phyloP scores from a whole-genome alignment of 2,113 vertebrate genomes.

The Nannospalax galili region DNA sequence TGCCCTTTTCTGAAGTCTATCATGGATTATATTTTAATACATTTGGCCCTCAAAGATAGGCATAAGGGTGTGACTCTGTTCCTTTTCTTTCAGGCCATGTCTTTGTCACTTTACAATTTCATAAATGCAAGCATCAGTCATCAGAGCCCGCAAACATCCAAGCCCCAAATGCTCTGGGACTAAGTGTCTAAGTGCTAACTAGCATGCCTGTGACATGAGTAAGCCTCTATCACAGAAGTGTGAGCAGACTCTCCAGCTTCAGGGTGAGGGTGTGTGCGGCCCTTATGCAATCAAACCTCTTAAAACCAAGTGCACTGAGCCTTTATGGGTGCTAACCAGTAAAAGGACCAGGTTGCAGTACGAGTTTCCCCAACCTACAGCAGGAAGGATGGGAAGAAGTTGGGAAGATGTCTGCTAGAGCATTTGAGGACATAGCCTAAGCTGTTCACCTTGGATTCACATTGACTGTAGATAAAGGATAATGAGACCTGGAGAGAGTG shows the following conservation, averaged over 20 bases:
- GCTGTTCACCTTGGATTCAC: too few relatives aligned
- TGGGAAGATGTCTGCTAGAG: background rate
- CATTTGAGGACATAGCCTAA: background rate
- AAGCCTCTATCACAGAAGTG: background rate
- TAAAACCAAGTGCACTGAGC: background rate
- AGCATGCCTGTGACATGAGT: background rate
- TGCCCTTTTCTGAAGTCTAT: background rate
- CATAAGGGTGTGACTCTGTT: background rate
- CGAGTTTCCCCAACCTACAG: background rate
- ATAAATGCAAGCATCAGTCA: background rate
- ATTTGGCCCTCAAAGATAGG: background rate
- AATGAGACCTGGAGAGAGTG: background rate
- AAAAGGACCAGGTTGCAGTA: background rate
- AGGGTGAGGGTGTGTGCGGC: accelerated
- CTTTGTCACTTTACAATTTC: background rate
- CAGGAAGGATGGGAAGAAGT: background rate
- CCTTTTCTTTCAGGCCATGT: background rate
- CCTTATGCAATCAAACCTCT: background rate
- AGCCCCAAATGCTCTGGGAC: background rate
- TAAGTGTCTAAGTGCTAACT: background rate
- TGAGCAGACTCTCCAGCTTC: background rate
- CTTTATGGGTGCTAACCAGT: background rate
- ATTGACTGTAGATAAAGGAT: background rate
- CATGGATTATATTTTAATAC: background rate
- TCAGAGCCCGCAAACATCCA: background rate